Evolutionary conservation across 2,113 vertebrate genomes (phyloP), one percentile per base, ranked within the genome.

Genomic region (Carassius auratus): DNA sequence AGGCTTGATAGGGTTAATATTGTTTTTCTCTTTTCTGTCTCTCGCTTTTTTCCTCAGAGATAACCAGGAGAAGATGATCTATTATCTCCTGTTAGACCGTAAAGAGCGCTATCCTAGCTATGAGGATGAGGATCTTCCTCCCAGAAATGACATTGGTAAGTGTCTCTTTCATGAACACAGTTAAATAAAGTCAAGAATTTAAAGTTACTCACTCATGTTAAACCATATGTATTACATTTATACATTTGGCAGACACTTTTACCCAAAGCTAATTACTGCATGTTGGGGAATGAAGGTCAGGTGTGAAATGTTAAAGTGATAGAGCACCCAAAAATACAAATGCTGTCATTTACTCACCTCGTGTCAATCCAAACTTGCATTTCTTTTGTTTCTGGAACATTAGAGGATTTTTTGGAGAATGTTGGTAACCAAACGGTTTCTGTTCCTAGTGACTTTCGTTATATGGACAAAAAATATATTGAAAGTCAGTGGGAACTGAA

Each of bases 1-100:
- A 14, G 50, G 4, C 50, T 52, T 52, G 33, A 26, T 52, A 52
- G 13, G 50, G 13, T 14, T 14, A 52, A 52, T 13, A 52, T 2
- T 81, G 19, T 78, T 2, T 36, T n/a, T 81, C 23, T 52, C 14
- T 71, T 4, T 87, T 76, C 62, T 55, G 14, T 68, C 55, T 52
- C 10, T 83, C 15, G 5, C 3, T 23, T 3, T 62, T 4, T 45
- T 0, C 69, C 42, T 74, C 88, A 98, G 97, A 86, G 97, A 98
- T 88, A 98, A 97, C 89, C 97, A 98, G 90, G 97, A 98, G 91
- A 98, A 98, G 90, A 97, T 97, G 96, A 98, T 98, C 61, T 98
- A 97, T 89, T 98, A 97, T 84, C 94, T 98, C 86, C 94, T 98
- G 83, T 90, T 98, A 88, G 97, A 98, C 92, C 96, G 96, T 83